Conservation (phyloP, 2,888 invertebrate genomes). For the Hydroisotoma schaefferi region DNA sequence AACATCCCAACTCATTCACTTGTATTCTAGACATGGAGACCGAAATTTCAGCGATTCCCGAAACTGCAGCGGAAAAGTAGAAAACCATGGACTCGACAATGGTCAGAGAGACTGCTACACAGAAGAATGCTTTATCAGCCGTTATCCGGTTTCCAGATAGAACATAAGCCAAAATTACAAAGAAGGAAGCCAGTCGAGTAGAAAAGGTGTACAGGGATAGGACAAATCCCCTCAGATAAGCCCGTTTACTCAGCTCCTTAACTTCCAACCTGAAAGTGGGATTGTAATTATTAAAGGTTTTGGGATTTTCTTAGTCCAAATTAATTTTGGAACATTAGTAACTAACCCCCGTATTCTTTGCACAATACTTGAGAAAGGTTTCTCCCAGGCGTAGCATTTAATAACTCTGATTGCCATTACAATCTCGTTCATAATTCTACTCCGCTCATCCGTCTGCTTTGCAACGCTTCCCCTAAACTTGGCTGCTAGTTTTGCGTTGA, state of each 20-base stretch:
- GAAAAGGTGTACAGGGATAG: slow-evolving; percentile 67
- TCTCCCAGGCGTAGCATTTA: slow-evolving; percentile 65
- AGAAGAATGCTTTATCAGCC: slow-evolving; percentile 24
- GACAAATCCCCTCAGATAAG: slow-evolving; percentile 62
- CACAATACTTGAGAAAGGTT: background rate
- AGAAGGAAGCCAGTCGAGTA: slow-evolving; percentile 54
- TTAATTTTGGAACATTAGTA: no score
- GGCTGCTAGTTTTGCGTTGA: slow-evolving; percentile 57
- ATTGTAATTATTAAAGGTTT: slow-evolving; percentile 54
- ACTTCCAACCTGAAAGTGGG: slow-evolving; percentile 62
- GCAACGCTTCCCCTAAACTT: slow-evolving; percentile 62
- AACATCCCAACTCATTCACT: slow-evolving; percentile 50
- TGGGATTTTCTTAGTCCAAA: no score
- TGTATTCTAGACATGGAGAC: slow-evolving; percentile 14
- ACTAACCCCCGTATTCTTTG: no score
- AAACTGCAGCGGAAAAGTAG: slow-evolving; percentile 52
- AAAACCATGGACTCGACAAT: slow-evolving; percentile 35
- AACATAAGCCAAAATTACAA: slow-evolving; percentile 20
- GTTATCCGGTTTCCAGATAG: slow-evolving; percentile 16
- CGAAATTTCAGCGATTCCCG: slow-evolving; percentile 57
- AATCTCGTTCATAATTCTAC: slow-evolving; percentile 60
- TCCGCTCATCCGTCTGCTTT: slow-evolving; percentile 52
- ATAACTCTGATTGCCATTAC: slow-evolving; percentile 61
- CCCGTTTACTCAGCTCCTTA: slow-evolving; percentile 61
- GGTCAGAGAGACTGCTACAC: slow-evolving; percentile 17